phyloP scores from a whole-genome alignment of 1,140 invertebrate species.

The Venustaconcha ellipsiformis region DNA sequence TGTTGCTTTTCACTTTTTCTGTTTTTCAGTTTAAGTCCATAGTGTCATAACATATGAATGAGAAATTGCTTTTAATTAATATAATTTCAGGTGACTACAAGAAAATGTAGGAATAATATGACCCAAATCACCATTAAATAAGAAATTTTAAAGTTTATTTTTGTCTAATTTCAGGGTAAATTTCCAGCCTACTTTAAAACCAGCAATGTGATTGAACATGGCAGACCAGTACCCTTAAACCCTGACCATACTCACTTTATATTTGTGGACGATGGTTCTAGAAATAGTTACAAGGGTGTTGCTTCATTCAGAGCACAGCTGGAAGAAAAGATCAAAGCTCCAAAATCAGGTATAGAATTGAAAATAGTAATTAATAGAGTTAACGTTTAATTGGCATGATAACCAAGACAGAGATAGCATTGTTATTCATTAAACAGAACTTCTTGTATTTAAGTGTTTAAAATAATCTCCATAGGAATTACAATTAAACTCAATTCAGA shows the following conservation, averaged over 20 bases:
- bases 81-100: not conserved
- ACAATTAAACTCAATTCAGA: no score
- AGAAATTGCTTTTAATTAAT: not conserved
- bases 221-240: conserved; percentile 76
- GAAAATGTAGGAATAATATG: not conserved
- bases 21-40: no score
- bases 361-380: no score
- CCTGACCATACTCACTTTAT: conserved; percentile 97
- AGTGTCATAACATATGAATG: no score
- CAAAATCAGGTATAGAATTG: conserved; percentile 11
- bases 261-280: conserved; percentile 96
- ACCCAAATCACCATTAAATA: not conserved
- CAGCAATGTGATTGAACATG: conserved; percentile 59
- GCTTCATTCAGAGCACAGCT: conserved; percentile 59
- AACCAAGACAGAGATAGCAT: no score
- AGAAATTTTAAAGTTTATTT: not conserved
- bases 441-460: no score
- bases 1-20: no score
- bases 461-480: no score
- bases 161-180: conserved; percentile 41
- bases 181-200: conserved; percentile 56
- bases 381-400: no score
- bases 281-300: conserved; percentile 74
- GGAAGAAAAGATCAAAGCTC: conserved; percentile 55
- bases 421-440: no score